Conservation (phyloP, 2,888 invertebrate species). For the Apocheima hispidaria region DNA sequence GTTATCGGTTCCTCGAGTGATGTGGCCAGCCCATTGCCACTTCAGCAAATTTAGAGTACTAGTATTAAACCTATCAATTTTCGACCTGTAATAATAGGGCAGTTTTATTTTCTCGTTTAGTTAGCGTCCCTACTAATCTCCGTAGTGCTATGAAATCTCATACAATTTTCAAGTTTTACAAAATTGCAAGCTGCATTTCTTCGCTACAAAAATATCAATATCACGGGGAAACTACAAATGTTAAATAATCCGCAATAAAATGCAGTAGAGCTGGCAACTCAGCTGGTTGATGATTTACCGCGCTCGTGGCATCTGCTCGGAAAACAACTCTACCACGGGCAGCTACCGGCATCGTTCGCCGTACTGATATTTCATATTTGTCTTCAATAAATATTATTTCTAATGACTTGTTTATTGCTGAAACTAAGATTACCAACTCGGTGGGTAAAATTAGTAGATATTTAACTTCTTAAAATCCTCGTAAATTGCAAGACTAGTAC, state of each 20-base stretch:
- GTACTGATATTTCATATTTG: constrained; percentile 31
- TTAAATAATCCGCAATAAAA: constrained; percentile 3
- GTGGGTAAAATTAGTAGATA: constrained; percentile 38
- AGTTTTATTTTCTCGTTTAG: no score
- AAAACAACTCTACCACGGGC: constrained; percentile 27
- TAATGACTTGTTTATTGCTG: constrained; percentile 36
- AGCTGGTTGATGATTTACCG: constrained; percentile 26
- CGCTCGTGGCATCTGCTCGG: constrained; percentile 34
- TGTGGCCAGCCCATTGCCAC: no score
- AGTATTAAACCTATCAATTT: no score
- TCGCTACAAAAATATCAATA: neutral
- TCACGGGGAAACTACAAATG: neutral
- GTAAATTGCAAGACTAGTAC: neutral
- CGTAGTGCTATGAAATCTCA: no score
- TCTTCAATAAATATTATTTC: constrained; percentile 33
- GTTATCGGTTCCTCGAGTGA: no score
- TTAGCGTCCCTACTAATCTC: no score
- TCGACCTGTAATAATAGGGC: no score
- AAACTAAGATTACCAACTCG: constrained; percentile 43
- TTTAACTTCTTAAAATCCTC: neutral
- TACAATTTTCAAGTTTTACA: neutral
- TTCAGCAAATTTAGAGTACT: no score
- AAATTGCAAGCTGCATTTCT: neutral
- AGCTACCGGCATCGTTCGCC: constrained; percentile 29
- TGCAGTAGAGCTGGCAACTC: constrained; percentile 20